Evolutionary conservation across 2,797 vertebrate genomes (phyloP).

Genomic region (Acanthurus lineatus): DNA sequence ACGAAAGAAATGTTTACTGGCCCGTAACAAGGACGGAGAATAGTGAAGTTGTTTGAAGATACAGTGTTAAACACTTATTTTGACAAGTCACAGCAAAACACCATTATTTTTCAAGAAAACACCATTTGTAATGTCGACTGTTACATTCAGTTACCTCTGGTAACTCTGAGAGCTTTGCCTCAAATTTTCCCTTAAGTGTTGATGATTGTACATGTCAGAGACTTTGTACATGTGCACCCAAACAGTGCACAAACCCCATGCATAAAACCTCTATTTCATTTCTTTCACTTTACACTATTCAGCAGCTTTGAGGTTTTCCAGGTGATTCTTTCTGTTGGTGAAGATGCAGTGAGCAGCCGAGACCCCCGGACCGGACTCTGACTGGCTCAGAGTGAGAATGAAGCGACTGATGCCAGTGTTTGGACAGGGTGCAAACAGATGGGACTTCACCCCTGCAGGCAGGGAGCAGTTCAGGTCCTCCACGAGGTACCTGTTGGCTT

Average conservation of each 20-base stretch:
- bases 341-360: slow-evolving; percentile 88
- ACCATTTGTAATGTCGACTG: slow-evolving; percentile 7
- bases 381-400: slow-evolving; percentile 81
- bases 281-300: slow-evolving; percentile 28
- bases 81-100: slow-evolving; percentile 40
- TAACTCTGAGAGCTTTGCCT: slow-evolving; percentile 28
- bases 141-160: slow-evolving; percentile 29
- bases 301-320: slow-evolving; percentile 68
- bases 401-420: slow-evolving; percentile 95
- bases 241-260: background rate
- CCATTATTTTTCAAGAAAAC: slow-evolving; percentile 6
- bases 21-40: slow-evolving; percentile 10
- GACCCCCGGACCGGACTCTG: slow-evolving; percentile 68
- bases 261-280: too few relatives aligned
- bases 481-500: slow-evolving; percentile 89
- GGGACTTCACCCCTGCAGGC: slow-evolving; percentile 85
- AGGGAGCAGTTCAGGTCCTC: slow-evolving; percentile 88
- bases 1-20: background rate
- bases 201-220: slow-evolving; percentile 13
- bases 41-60: slow-evolving; percentile 1
- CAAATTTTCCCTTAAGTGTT: slow-evolving; percentile 25
- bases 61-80: slow-evolving; percentile 30
- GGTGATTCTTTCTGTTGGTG: slow-evolving; percentile 91
- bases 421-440: slow-evolving; percentile 89
- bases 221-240: background rate